phyloP scores from a whole-genome alignment of 1,140 invertebrate genomes.

The Megalopta genalis region DNA sequence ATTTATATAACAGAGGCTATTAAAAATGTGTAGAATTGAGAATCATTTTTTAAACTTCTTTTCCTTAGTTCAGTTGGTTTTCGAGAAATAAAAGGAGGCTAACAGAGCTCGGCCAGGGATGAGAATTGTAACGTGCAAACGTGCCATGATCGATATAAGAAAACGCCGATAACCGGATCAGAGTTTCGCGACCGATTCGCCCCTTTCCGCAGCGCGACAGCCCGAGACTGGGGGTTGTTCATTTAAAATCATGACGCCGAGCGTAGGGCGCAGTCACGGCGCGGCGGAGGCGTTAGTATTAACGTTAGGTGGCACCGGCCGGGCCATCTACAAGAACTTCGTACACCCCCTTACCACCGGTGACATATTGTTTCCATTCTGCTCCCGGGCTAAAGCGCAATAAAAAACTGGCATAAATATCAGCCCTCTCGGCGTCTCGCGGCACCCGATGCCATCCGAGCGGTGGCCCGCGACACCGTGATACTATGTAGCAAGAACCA shows the following conservation, averaged over 20 bases:
- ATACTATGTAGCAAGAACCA: conserved; percentile 63
- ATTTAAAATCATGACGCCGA: conserved; percentile 72
- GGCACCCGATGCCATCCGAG: conserved; percentile 33
- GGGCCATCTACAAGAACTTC: conserved; percentile 71
- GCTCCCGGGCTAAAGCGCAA: conserved; percentile 72
- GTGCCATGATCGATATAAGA: not conserved
- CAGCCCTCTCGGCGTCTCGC: conserved; percentile 40
- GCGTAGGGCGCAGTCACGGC: conserved; percentile 52
- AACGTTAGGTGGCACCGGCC: conserved; percentile 70
- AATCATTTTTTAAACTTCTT: too few relatives aligned
- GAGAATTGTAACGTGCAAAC: too few relatives aligned
- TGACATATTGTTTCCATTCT: conserved; percentile 80
- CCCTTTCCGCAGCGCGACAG: conserved; percentile 40
- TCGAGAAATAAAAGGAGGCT: too few relatives aligned
- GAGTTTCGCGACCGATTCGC: not conserved
- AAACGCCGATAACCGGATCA: not conserved
- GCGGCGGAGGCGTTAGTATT: conserved; percentile 65
- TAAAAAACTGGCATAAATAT: conserved; percentile 79
- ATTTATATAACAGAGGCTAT: too few relatives aligned
- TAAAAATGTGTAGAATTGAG: too few relatives aligned
- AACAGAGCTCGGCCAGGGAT: too few relatives aligned
- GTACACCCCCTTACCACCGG: conserved; percentile 60
- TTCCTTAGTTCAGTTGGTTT: too few relatives aligned
- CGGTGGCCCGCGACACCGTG: conserved; percentile 36
- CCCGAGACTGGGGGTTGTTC: conserved; percentile 67